Evolutionary conservation across 2,888 invertebrate species (phyloP).

Genomic region (Aspidiotus rigidus): DNA sequence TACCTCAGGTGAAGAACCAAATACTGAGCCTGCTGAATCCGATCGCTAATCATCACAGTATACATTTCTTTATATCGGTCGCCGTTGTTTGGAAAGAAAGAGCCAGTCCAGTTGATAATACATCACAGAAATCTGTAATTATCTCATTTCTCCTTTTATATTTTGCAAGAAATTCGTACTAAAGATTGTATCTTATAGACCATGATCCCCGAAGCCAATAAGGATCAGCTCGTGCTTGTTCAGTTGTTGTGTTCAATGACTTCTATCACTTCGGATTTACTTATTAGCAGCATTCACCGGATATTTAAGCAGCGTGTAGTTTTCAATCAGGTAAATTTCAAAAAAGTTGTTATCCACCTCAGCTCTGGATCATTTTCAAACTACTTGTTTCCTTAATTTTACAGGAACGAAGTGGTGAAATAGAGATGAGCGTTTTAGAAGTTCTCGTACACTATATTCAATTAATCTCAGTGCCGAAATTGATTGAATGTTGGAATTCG

Average conservation of each 20-base stretch:
- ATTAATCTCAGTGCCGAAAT: constrained; percentile 54
- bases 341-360: no score
- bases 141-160: no score
- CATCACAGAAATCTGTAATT: no score
- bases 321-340: constrained; percentile 41
- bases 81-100: constrained; percentile 78
- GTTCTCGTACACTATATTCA: constrained; percentile 56
- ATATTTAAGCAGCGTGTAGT: constrained; percentile 69
- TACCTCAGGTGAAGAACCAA: constrained; percentile 64
- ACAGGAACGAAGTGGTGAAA: constrained; percentile 48
- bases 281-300: constrained; percentile 70
- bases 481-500: constrained; percentile 69
- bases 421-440: constrained; percentile 74
- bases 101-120: constrained; percentile 42
- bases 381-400: not conserved
- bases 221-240: constrained; percentile 65
- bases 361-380: no score
- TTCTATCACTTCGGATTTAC: constrained; percentile 72
- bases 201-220: constrained; percentile 51
- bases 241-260: constrained; percentile 69
- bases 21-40: constrained; percentile 74
- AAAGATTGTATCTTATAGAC: not conserved
- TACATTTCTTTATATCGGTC: constrained; percentile 69
- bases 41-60: constrained; percentile 70
- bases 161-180: not conserved